These are phyloP conservation scores for Rhincodon typus DNA, from an alignment of 2,797 vertebrate genomes.

Conservation along the genomic window DNA sequence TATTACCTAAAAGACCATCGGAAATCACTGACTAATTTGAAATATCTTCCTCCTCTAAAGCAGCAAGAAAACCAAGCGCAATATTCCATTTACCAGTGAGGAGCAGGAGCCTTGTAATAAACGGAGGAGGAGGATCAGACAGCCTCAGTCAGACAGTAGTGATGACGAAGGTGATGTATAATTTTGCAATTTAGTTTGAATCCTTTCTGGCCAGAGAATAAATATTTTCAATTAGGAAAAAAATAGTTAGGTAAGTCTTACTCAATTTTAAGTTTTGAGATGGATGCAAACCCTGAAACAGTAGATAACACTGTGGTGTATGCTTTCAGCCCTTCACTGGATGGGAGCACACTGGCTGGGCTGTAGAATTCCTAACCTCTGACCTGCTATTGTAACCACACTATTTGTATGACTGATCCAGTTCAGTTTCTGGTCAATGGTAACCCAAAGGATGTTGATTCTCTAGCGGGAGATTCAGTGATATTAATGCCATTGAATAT, in stretches of 20 bases:
- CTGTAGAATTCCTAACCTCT: no score
- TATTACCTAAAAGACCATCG: neutral
- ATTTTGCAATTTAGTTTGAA: neutral
- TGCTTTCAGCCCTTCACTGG: no score
- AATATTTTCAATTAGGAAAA: neutral
- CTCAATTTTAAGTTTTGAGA: neutral
- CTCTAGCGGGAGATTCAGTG: no score
- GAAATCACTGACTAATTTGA: neutral
- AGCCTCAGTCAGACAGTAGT: conserved; percentile 77
- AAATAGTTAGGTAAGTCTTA: neutral
- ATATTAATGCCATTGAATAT: no score
- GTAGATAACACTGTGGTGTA: neutral
- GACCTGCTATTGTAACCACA: no score
- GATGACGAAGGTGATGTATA: conserved; percentile 74
- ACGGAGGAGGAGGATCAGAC: conserved; percentile 78
- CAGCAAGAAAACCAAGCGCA: conserved; percentile 65
- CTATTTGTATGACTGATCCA: no score
- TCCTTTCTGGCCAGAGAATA: neutral
- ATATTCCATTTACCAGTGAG: conserved; percentile 62
- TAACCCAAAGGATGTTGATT: no score
- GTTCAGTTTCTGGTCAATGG: no score
- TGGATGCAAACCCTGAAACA: neutral
- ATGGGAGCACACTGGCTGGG: no score
- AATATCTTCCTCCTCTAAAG: neutral
- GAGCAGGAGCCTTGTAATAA: conserved; percentile 69